These are phyloP conservation scores for Echinops telfairi DNA, from an alignment of 2,113 vertebrate species.

Conservation along the genomic window DNA sequence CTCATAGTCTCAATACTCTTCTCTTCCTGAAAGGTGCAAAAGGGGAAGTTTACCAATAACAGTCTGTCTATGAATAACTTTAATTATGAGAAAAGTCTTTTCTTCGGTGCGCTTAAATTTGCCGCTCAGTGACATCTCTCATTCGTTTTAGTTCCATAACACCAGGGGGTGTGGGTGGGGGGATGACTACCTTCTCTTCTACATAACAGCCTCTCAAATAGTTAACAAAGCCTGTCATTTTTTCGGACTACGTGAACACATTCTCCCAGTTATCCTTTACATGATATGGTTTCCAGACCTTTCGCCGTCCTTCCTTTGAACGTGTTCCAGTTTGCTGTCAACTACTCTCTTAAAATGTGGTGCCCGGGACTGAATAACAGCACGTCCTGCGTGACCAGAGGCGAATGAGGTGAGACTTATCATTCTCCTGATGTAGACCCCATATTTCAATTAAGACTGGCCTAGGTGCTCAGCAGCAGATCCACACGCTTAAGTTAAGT, in stretches of 20 bases:
- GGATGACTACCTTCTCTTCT: neutral
- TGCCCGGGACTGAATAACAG: slow-evolving; percentile 20
- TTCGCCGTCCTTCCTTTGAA: slow-evolving; percentile 59
- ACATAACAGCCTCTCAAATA: slow-evolving; percentile 39
- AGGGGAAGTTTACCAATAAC: neutral
- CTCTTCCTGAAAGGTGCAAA: neutral
- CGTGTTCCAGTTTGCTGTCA: slow-evolving; percentile 70
- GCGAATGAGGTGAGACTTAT: slow-evolving; percentile 9
- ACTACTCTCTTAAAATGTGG: slow-evolving; percentile 58
- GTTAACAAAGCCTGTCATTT: slow-evolving; percentile 67
- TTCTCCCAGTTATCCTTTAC: slow-evolving; percentile 31
- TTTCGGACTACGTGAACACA: slow-evolving; percentile 56
- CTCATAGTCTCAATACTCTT: neutral
- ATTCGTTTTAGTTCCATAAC: neutral
- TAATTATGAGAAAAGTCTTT: slow-evolving; percentile 25
- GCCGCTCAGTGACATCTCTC: neutral
- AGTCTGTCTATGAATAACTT: neutral
- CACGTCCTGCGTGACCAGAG: slow-evolving; percentile 28
- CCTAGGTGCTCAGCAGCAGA: neutral
- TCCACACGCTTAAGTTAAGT: neutral
- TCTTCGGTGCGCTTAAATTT: neutral
- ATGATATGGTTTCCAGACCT: slow-evolving; percentile 69
- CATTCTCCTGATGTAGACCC: slow-evolving; percentile 7
- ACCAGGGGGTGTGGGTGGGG: neutral
- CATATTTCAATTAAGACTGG: slow-evolving; percentile 23